A percentile compares a stretch with the other conserved stretches of the same genome.
Evolutionary conservation across 2,113 vertebrate species (phyloP).

Genomic region (Fulmarus glacialis): DNA sequence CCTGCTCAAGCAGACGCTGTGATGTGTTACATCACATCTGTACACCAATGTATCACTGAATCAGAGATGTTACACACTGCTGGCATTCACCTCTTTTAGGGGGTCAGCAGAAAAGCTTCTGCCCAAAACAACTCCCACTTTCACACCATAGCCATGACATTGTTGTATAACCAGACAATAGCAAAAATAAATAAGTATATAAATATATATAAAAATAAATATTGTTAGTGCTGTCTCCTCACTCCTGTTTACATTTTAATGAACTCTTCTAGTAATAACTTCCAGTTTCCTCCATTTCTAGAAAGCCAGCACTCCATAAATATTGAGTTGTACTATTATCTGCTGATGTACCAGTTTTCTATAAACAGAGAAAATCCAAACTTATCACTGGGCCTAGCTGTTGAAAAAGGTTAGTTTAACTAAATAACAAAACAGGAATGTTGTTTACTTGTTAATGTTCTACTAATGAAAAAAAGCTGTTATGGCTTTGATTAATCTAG

Average conservation of each 20-base stretch:
- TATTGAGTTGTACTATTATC: conserved; percentile 38
- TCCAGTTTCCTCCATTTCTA: conserved; percentile 33
- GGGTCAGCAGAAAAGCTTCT: not conserved
- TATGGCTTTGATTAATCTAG: conserved; percentile 58
- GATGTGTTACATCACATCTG: not conserved
- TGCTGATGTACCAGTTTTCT: conserved; percentile 59
- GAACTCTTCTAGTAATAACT: conserved; percentile 25
- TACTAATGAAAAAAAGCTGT: conserved; percentile 68
- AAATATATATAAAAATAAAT: not conserved
- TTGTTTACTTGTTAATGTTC: conserved; percentile 70
- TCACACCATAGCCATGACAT: not conserved
- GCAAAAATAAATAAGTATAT: not conserved
- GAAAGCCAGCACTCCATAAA: conserved; percentile 65
- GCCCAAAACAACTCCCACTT: not conserved
- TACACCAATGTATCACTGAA: not conserved
- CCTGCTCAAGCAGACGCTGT: not conserved
- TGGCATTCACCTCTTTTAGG: not conserved
- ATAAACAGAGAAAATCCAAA: conserved; percentile 65
- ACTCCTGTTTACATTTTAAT: conserved; percentile 53
- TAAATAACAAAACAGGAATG: conserved; percentile 69
- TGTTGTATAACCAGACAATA: not conserved
- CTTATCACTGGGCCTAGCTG: conserved; percentile 53
- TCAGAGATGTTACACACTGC: not conserved
- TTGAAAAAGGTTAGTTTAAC: conserved; percentile 54
- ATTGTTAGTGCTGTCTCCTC: not conserved